Evolutionary conservation across 1,140 invertebrate species (phyloP), one percentile per base, ranked within the genome.

Genomic region (Telenomus remus): DNA sequence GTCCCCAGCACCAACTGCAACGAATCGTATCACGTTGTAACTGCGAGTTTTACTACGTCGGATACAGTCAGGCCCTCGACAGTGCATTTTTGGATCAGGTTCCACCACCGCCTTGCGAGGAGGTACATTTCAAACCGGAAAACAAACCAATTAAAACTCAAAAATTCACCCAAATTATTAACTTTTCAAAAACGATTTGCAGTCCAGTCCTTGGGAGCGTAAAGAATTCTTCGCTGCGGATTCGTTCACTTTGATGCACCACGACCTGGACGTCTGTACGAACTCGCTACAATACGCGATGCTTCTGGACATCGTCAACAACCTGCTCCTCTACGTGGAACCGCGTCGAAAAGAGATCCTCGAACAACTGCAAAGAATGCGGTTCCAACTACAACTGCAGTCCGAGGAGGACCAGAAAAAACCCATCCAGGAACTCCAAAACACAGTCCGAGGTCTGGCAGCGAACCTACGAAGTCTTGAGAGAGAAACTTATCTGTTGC

Each of bases 1-100:
- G 89, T 1, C 76, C 81, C 6, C 85, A 88, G 39, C 86, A 91
- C 53, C 89, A 99, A 89, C 87, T 99, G 4, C 97, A 99, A 89
- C 90, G 98, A 47, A 98, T 99, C 70, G 97, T 98, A 10, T 98
- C 97, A 0, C 90, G 97, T 5, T 99, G 98, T 89, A 95, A 95
- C 82, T 99, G 98, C 87, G 97, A 99, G 87, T 98, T 99, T 87
- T 98, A 97, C 85, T 99, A 98, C 86, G 97, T 96, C 34, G 95
- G 95, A 56, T 99, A 98, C 83, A 95, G 95, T 10, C 95, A 97
- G 81, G 92, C 91, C 16, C 89, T 96, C 12, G 94, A 95, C 86
- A 92, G 92, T 0, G 91, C 90, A 50, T 89, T 87, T 11, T 81
- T 92, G 7, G 89, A 91, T 10, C 89, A 93, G 84, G 91, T 94